Conservation (phyloP, 2,888 invertebrate species). For the Mechanitis messenoides region DNA sequence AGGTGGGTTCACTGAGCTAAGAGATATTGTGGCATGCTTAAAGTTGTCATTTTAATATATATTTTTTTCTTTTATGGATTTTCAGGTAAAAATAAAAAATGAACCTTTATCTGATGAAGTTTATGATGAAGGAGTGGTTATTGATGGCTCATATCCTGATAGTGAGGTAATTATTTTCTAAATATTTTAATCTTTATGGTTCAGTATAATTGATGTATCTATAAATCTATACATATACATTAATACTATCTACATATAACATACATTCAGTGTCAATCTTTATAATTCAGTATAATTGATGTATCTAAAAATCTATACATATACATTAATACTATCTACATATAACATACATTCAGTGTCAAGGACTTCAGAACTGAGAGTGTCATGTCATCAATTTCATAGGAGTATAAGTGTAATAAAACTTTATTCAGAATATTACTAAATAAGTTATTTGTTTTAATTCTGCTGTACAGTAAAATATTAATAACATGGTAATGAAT, state of each 20-base stretch:
- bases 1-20: conserved; percentile 56
- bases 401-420: neutral
- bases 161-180: conserved; percentile 56
- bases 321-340: neutral
- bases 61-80: conserved; percentile 44
- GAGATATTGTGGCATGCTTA: conserved; percentile 47
- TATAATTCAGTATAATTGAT: conserved; percentile 13
- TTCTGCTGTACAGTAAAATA: too few species aligned
- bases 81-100: conserved; percentile 76
- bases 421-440: neutral
- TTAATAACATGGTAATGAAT: neutral
- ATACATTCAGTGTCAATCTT: conserved; percentile 24
- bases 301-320: neutral
- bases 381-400: conserved; percentile 32
- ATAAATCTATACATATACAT: too few species aligned
- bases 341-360: conserved; percentile 44
- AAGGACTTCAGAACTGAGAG: conserved; percentile 54
- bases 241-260: conserved; percentile 9
- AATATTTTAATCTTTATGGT: conserved; percentile 11
- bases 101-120: conserved; percentile 75
- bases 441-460: too few species aligned
- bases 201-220: conserved; percentile 14
- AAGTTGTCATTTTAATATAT: conserved; percentile 31
- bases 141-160: conserved; percentile 68
- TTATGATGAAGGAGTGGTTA: conserved; percentile 73